A percentile compares a stretch with the other conserved stretches of the same genome.
phyloP scores from a whole-genome alignment of 2,113 vertebrate genomes.

The Trematocara macrostoma region DNA sequence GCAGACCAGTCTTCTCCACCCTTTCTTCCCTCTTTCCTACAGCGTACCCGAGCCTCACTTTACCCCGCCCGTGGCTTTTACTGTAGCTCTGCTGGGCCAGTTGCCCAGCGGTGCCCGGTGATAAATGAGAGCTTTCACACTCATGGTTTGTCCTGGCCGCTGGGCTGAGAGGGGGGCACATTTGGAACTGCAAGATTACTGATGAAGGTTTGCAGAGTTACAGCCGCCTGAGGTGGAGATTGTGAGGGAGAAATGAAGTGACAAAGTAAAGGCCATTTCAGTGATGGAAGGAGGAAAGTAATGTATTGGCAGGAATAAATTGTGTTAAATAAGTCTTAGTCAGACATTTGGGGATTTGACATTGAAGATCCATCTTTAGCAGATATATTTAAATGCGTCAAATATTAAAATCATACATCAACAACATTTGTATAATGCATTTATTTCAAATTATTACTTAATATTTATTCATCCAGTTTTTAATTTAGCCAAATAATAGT shows the following conservation, averaged over 20 bases:
- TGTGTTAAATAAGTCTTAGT: not conserved
- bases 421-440: not conserved
- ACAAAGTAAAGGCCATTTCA: not conserved
- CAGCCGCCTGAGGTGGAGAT: conserved; percentile 16
- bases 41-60: not conserved
- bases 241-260: not conserved
- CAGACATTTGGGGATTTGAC: not conserved
- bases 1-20: not conserved
- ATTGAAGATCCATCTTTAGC: not conserved
- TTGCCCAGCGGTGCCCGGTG: conserved; percentile 50
- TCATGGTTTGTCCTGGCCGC: conserved; percentile 81
- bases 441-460: not conserved
- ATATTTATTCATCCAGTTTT: not conserved
- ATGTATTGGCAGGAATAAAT: not conserved
- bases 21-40: not conserved
- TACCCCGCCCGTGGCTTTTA: not conserved
- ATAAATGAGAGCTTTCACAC: conserved; percentile 83
- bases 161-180: conserved; percentile 54
- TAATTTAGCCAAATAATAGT: not conserved
- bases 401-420: not conserved
- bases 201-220: conserved; percentile 60
- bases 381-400: not conserved
- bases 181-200: conserved; percentile 68
- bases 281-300: not conserved
- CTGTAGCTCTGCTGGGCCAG: conserved; percentile 9